A percentile compares a stretch with the other conserved stretches of the same genome.
These are phyloP conservation scores for Platalea minor DNA, from an alignment of 2,797 vertebrate species.

Conservation along the genomic window DNA sequence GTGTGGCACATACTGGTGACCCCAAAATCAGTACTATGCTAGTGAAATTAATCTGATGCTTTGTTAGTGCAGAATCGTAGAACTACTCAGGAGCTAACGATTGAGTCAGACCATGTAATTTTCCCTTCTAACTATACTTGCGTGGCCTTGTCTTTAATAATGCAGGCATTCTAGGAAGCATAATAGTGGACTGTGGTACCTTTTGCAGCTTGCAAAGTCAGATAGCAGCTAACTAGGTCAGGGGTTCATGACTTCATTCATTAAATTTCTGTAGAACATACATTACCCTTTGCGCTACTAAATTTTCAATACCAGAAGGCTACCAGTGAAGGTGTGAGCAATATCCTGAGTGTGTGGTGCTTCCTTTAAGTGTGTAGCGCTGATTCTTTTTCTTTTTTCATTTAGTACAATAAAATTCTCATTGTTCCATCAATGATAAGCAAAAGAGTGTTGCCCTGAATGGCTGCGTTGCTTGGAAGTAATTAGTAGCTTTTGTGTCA, in stretches of 20 bases:
- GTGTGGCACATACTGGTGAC: not conserved
- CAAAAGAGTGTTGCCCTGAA: not conserved
- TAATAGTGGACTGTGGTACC: not conserved
- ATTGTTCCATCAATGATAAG: not conserved
- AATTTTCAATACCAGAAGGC: not conserved
- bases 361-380: not conserved
- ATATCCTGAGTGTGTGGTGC: not conserved
- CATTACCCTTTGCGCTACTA: not conserved
- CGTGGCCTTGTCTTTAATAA: not conserved
- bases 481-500: not conserved
- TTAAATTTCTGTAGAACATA: not conserved
- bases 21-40: not conserved
- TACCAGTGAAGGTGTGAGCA: not conserved
- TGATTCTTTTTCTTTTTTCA: not conserved
- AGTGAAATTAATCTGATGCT: not conserved
- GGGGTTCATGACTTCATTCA: not conserved
- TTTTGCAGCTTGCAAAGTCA: not conserved
- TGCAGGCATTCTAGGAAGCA: not conserved
- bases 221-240: not conserved
- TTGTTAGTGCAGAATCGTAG: not conserved
- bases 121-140: not conserved
- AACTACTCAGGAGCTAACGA: not conserved
- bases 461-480: not conserved
- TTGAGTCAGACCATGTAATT: fast-evolving
- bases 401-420: not conserved